Base-by-base conservation (phyloP, 2,797 vertebrate species). In the Salarias fasciatus region DNA sequence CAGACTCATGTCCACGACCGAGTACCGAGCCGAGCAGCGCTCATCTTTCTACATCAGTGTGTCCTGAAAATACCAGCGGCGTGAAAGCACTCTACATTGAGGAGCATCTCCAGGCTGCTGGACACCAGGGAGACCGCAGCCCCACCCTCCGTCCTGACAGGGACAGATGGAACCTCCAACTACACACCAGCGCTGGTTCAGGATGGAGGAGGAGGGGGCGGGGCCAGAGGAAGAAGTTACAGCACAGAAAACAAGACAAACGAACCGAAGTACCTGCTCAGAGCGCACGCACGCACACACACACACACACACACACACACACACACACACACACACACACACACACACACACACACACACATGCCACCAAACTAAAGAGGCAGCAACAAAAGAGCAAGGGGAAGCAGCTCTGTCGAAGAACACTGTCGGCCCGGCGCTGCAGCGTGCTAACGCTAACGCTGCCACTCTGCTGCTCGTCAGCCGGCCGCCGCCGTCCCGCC, bases 341-440 rank as follows among this genome's bases (percentile, higher is more conserved):
- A 24, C 18, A 24, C 18, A 24, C 18, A 24, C 18, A 24, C 18
- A 24, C 18, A 24, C 18, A 24, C 18, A 24, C 18, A 24, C 18
- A 24, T 18, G 24, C 18, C 14, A 1, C 48, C 69, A 75, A 66
- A 65, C 38, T 5, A 11, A 30, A 66, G 42, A 58, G 64, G 53
- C 42, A 42, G 66, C 70, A 86, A 77, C 53, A 85, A 88, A 89
- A 83, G 64, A 68, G 69, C 77, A 80, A 72, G 53, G 53, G 53
- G 69, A 82, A 65, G 80, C 75, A 74, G 79, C 77, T 81, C 80
- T 45, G 72, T 83, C 80, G n/a, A 75, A 84, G 82, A 82, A 81
- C 85, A 84, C 82, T 89, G 91, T 89, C 90, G 77, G 80, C 74
- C 85, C 64, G 75, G 82, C 82, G 80, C 69, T 53, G 36, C 79